Evolutionary conservation across 2,888 invertebrate genomes (phyloP), one percentile per base, ranked within the genome.

Genomic region (Fragum fragum): DNA sequence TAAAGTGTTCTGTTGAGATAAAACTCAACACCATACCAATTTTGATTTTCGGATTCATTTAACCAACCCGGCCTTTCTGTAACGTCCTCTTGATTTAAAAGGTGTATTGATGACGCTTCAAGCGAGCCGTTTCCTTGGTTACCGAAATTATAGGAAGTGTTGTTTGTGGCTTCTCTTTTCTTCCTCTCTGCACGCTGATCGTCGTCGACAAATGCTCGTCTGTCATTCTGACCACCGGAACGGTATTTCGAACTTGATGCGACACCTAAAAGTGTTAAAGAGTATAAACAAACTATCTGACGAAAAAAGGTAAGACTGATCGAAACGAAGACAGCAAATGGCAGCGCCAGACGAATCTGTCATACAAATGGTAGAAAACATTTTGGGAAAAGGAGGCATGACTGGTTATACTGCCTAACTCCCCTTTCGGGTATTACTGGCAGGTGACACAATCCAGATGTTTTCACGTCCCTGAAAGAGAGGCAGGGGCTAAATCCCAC

Each of bases 1-100:
- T 66, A 66, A 9, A 66, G 0, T 11, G 42, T 23, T 66, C 66
- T 66, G 42, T 66, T 66, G 26, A 66, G 36, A 42, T 66, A 66
- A 42, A 23, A 66, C 42, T 66, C 66, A 1, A 39, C 66, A 39
- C 66, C 66, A 42, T 66, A 66, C 66, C 66, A 66, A 14, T 66
- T 66, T 36, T 66, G 66, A 14, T 39, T 26, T 1, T 39, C 16
- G 11, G 36, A 5, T 9, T n/a, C 42, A 9, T 21, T n/a, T 1
- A 66, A 66, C 66, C 66, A 66, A 23, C 18, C 42, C 16, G 66
- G 66, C 23, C 11, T 66, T 42, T 39, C 26, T 42, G 66, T 66
- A 23, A 42, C 21, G 23, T 39, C 36, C 7, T 42, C 23, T 5
- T 39, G 9, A 9, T 42, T 36, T 1, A 42, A 21, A 5, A 66